Conservation (phyloP, 2,888 invertebrate species). For the Rhamnusium bicolor region DNA sequence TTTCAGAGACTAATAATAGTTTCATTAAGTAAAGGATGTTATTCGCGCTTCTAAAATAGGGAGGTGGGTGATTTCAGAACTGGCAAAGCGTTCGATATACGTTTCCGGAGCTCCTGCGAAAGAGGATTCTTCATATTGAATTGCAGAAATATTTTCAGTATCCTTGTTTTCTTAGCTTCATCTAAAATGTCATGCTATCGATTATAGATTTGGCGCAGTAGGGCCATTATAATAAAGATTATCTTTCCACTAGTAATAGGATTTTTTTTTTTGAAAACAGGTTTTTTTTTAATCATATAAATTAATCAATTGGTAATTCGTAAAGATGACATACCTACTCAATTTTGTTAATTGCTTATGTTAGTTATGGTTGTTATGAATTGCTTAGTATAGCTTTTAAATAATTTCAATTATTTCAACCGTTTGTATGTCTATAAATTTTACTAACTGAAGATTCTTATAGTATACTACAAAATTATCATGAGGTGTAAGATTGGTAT, state of each 20-base stretch:
- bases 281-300: background rate
- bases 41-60: background rate
- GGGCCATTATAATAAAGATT: background rate
- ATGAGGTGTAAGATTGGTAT: too few species aligned
- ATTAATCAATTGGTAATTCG: background rate
- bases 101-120: background rate
- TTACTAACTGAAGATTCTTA: too few species aligned
- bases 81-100: background rate
- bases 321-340: too few species aligned
- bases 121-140: background rate
- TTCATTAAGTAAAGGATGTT: conserved; percentile 42
- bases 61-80: background rate
- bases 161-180: background rate
- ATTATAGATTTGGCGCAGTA: background rate
- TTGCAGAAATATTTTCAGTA: background rate
- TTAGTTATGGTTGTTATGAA: too few species aligned
- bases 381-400: too few species aligned
- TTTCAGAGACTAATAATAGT: conserved; percentile 46
- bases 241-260: background rate
- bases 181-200: background rate
- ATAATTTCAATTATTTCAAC: too few species aligned
- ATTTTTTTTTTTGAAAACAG: background rate
- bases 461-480: too few species aligned
- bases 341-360: too few species aligned
- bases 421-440: too few species aligned